These are phyloP conservation scores for Tiliqua scincoides DNA, from an alignment of 2,113 vertebrate species.

Conservation along the genomic window DNA sequence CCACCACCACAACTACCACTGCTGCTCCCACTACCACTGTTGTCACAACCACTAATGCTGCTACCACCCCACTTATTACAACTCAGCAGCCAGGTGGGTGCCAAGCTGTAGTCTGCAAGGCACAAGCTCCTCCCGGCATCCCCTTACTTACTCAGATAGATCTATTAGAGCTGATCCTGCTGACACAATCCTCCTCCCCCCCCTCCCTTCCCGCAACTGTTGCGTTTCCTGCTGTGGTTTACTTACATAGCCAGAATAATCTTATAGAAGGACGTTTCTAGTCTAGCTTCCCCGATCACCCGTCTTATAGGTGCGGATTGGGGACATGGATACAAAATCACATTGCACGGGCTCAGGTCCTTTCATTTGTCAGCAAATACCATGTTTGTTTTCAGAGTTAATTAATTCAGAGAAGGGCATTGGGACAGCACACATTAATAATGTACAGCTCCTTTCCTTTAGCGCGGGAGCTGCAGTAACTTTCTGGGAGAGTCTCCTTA, in stretches of 20 bases:
- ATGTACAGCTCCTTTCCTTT: neutral
- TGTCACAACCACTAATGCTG: neutral
- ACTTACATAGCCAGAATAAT: fast-evolving
- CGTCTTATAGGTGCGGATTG: conserved; percentile 31
- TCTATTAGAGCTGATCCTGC: neutral
- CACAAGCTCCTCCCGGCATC: neutral
- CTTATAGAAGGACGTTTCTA: fast-evolving
- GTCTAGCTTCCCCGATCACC: neutral
- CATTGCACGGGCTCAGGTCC: fast-evolving
- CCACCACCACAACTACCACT: neutral
- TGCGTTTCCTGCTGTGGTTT: neutral
- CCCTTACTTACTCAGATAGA: fast-evolving
- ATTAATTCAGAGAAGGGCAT: neutral
- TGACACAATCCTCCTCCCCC: fast-evolving
- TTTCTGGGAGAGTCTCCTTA: neutral
- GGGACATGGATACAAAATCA: conserved; percentile 67
- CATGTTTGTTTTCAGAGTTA: neutral
- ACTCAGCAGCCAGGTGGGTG: conserved; percentile 75
- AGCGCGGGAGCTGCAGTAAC: neutral
- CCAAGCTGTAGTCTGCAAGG: neutral
- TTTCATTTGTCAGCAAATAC: neutral
- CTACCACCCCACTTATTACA: conserved; percentile 21
- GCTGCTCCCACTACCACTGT: neutral
- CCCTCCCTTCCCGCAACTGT: neutral
- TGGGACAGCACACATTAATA: neutral